phyloP scores from a whole-genome alignment of 2,888 invertebrate species.

The Homarus gammarus region DNA sequence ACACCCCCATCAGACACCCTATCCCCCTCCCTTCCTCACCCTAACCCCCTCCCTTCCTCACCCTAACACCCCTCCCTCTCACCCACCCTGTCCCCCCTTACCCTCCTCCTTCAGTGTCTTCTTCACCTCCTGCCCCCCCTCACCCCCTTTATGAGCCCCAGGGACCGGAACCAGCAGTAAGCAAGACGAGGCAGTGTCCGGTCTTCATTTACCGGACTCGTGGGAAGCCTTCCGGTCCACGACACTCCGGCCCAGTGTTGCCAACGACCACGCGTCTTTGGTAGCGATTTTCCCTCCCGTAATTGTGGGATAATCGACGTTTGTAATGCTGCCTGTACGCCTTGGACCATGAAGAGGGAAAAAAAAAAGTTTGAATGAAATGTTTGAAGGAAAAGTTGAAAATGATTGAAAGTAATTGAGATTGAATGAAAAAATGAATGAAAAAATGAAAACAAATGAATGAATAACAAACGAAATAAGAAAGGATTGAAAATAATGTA shows the following conservation, averaged over 20 bases:
- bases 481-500: too few species aligned
- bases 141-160: conserved; percentile 13
- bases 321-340: too few species aligned
- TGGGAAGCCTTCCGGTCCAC: conserved; percentile 53
- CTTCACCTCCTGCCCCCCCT: neutral
- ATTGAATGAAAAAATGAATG: too few species aligned
- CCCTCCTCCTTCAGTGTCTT: neutral
- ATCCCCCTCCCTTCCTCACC: neutral
- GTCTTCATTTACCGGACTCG: conserved; percentile 37
- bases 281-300: too few species aligned
- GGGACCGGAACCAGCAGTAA: conserved; percentile 56
- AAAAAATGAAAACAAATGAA: too few species aligned
- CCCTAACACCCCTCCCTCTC: neutral
- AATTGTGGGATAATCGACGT: too few species aligned
- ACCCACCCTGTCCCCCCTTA: neutral
- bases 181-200: conserved; percentile 59
- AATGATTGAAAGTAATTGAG: too few species aligned
- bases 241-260: conserved; percentile 13
- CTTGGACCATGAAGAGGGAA: too few species aligned
- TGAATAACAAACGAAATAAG: too few species aligned
- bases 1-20: too few species aligned
- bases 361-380: too few species aligned
- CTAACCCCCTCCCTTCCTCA: neutral
- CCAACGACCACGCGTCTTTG: neutral
- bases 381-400: too few species aligned